Evolutionary conservation across 2,888 invertebrate species (phyloP), one percentile per base, ranked within the genome.

Genomic region (Lutraria lutraria): DNA sequence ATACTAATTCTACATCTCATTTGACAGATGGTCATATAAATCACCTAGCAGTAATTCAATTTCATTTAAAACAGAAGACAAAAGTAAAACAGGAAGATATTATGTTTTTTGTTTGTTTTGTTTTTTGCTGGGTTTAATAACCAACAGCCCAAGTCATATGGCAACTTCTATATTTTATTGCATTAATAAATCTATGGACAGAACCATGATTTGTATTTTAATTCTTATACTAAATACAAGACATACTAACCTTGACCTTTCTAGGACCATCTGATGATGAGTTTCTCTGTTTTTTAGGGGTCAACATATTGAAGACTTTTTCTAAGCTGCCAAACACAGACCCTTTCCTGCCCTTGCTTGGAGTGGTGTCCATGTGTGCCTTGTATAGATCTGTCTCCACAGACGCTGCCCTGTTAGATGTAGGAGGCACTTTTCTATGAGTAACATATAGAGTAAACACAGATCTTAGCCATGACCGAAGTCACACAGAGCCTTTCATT

Each of bases 321-420:
- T 98, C 98, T 88, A 98, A 97, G 94, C 98, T 98, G 68, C 98
- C 98, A 95, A 98, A 97, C 88, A 98, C 97, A 0, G 96, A 94
- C 3, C 94, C 94, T 94, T 97, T 97, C 87, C 97, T 97, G 3
- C 92, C 87, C 88, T 95, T 95, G 83, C 94, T 94, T 31, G 93
- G 93, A 6, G 96, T 96, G 0, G 95, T 95, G 43, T 94, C 94
- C 53, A 94, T 91, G 87, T 96, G 95, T 31, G 95, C 93, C 63
- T 94, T 94, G 92, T 96, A 95, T 29, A 96, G 92, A 56, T 95
- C 95, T 68, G 95, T 96, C 86, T 96, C 96, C 25, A 96, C 95
- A 0, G 96, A 96, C 1, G 95, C 93, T 13, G 95, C 95, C 92
- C 96, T 96, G 88, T 88, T 86, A 92, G 79, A 89, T 76, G 85